Conservation (phyloP, 1,140 invertebrate species). For the Drosophila pandora region DNA sequence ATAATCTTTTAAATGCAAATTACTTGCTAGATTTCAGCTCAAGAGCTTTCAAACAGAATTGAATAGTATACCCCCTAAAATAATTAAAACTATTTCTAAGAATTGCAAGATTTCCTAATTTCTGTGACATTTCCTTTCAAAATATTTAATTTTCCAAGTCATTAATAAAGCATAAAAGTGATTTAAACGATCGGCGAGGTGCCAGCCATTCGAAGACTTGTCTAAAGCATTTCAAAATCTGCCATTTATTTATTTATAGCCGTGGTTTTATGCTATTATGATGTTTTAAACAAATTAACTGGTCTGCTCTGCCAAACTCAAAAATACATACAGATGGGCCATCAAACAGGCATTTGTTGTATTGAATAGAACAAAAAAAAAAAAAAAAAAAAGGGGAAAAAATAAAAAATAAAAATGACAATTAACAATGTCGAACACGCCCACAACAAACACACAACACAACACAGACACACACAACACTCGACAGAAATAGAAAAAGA, state of each 20-base stretch:
- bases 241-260: constrained; percentile 32
- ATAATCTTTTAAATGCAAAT: too few relatives aligned
- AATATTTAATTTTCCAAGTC: background rate
- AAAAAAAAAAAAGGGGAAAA: background rate
- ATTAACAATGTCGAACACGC: constrained; percentile 51
- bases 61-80: too few relatives aligned
- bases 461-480: background rate
- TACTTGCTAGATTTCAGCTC: too few relatives aligned
- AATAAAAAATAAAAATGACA: constrained; percentile 26
- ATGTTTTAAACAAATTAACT: constrained; percentile 41
- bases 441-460: constrained; percentile 35
- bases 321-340: constrained; percentile 21
- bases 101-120: too few relatives aligned
- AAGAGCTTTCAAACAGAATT: too few relatives aligned
- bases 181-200: background rate
- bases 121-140: background rate
- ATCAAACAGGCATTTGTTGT: background rate
- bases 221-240: constrained; percentile 6
- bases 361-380: background rate
- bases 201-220: background rate
- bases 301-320: constrained; percentile 22
- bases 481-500: constrained; percentile 4
- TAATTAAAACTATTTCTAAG: too few relatives aligned
- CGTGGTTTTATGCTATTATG: constrained; percentile 30
- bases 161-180: constrained; percentile 13